Conservation (phyloP, 2,888 invertebrate species). For the Scaptomyza flava region DNA sequence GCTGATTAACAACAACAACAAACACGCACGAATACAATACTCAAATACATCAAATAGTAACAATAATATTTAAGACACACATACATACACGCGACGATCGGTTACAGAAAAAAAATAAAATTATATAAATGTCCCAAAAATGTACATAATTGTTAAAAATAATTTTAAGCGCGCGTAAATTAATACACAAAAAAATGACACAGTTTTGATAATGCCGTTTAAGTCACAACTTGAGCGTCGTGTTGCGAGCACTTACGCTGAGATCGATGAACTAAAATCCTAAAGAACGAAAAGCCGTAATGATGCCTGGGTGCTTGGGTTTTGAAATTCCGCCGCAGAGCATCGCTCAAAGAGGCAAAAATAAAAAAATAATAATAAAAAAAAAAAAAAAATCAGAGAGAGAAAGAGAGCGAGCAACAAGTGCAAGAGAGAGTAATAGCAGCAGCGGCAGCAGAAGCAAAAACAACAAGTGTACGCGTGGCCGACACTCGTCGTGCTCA, state of each 20-base stretch:
- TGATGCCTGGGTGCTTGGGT: slow-evolving; percentile 55
- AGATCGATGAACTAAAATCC: slow-evolving; percentile 84
- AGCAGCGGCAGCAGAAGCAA: slow-evolving; percentile 11
- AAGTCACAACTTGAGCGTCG: slow-evolving; percentile 33
- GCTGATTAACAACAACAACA: slow-evolving; percentile 33
- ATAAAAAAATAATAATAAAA: slow-evolving; percentile 27
- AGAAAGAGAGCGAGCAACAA: slow-evolving; percentile 25
- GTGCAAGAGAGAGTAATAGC: slow-evolving; percentile 13
- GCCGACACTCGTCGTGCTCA: slow-evolving; percentile 47
- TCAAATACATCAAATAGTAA: slow-evolving; percentile 7
- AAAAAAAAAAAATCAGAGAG: slow-evolving; percentile 8
- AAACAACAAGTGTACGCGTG: slow-evolving; percentile 71
- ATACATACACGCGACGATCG: slow-evolving; percentile 10
- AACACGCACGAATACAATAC: slow-evolving; percentile 16
- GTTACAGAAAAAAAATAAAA: slow-evolving; percentile 5
- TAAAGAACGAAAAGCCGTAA: slow-evolving; percentile 70
- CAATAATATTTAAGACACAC: slow-evolving; percentile 21
- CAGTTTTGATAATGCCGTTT: slow-evolving; percentile 16
- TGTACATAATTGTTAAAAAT: not conserved
- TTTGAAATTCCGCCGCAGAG: slow-evolving; percentile 42
- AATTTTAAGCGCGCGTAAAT: slow-evolving; percentile 32
- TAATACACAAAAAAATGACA: slow-evolving; percentile 1
- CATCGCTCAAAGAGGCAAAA: slow-evolving; percentile 23
- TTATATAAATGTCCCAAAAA: not conserved
- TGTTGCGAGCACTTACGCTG: slow-evolving; percentile 81